Conservation (phyloP, 1,140 invertebrate genomes). For the Amphibalanus amphitrite region DNA sequence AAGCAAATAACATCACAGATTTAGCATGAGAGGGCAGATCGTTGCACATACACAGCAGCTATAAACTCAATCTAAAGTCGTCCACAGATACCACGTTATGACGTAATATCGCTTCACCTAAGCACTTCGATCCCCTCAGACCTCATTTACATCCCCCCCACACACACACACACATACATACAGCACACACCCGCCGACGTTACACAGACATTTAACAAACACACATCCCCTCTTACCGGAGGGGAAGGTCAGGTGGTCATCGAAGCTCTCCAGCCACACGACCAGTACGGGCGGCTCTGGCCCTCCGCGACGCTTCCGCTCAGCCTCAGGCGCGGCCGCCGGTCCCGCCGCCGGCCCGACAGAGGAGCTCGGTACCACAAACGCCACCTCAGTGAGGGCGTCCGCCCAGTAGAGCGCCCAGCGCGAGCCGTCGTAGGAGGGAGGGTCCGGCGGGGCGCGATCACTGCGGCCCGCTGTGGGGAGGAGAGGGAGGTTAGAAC, state of each 20-base stretch:
- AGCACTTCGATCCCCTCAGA: too few relatives aligned
- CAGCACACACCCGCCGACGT: too few relatives aligned
- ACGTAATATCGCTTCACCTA: too few relatives aligned
- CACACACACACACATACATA: too few relatives aligned
- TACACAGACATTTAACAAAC: too few relatives aligned
- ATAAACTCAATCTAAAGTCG: too few relatives aligned
- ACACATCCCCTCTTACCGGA: slow-evolving; percentile 35
- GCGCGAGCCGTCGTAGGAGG: slow-evolving; percentile 37
- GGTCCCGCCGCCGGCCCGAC: slow-evolving; percentile 14
- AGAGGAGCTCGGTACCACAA: slow-evolving; percentile 62
- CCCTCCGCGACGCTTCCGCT: slow-evolving; percentile 17
- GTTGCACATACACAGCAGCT: too few relatives aligned
- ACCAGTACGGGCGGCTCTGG: slow-evolving; percentile 59
- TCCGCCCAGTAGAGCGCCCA: slow-evolving; percentile 92
- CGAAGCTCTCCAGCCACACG: slow-evolving; percentile 86
- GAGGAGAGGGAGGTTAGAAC: not conserved
- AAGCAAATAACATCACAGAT: too few relatives aligned
- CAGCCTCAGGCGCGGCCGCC: slow-evolving; percentile 23
- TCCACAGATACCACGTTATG: too few relatives aligned
- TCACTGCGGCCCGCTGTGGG: not conserved
- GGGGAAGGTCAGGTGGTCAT: slow-evolving; percentile 79
- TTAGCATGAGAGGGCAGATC: too few relatives aligned
- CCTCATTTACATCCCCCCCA: too few relatives aligned
- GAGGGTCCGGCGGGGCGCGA: slow-evolving; percentile 11
- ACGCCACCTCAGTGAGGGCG: slow-evolving; percentile 79